These are phyloP conservation scores for Brachyrhaphis roseni DNA, from an alignment of 2,797 vertebrate species.

Conservation along the genomic window DNA sequence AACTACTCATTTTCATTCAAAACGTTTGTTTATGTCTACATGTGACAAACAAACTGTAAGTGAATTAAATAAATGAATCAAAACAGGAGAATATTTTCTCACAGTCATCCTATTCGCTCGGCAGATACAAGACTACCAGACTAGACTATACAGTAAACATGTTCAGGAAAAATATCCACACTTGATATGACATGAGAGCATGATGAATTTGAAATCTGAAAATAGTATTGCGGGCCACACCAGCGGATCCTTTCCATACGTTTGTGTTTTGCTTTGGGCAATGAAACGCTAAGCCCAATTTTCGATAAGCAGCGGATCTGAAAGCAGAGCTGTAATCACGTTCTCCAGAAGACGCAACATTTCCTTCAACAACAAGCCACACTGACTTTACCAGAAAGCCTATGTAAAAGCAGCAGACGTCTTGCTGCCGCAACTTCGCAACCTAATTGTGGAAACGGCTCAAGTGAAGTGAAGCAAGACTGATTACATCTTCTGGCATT, in stretches of 20 bases:
- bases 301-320: slow-evolving; percentile 40
- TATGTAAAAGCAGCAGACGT: slow-evolving; percentile 52
- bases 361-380: slow-evolving; percentile 45
- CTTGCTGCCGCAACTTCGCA: slow-evolving; percentile 57
- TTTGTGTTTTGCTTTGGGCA: slow-evolving; percentile 42
- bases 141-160: background rate
- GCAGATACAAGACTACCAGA: background rate
- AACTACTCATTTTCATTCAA: too few relatives aligned
- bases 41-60: too few relatives aligned
- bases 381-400: slow-evolving; percentile 46
- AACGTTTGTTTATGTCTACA: too few relatives aligned
- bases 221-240: background rate
- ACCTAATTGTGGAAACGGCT: slow-evolving; percentile 64
- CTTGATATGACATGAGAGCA: slow-evolving; percentile 39
- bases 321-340: slow-evolving; percentile 15
- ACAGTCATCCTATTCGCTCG: background rate
- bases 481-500: slow-evolving; percentile 68
- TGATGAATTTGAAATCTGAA: slow-evolving; percentile 11
- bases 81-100: too few relatives aligned
- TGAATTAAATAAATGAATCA: too few relatives aligned
- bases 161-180: slow-evolving; percentile 22
- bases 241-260: slow-evolving; percentile 27
- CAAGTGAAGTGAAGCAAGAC: slow-evolving; percentile 64
- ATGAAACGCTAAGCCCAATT: slow-evolving; percentile 30
- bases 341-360: slow-evolving; percentile 38